These are phyloP conservation scores for Drosophila navojoa DNA, from an alignment of 1,140 invertebrate species.

Conservation along the genomic window DNA sequence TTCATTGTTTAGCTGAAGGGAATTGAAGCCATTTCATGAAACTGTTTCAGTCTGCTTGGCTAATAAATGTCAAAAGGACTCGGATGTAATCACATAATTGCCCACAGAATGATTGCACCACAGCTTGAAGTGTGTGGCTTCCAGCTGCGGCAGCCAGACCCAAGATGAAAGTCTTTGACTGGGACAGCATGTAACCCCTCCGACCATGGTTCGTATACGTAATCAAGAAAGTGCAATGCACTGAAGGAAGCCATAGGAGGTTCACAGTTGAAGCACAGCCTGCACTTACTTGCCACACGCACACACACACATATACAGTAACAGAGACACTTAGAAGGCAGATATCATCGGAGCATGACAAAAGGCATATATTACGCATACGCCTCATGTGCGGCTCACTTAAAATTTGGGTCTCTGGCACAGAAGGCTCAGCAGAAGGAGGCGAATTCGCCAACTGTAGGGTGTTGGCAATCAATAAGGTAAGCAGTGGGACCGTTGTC, in stretches of 20 bases:
- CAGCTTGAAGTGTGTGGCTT: conserved; percentile 6
- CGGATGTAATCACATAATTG: conserved; percentile 16
- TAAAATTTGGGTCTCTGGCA: conserved; percentile 67
- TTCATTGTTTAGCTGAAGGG: too few relatives aligned
- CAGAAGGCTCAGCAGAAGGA: conserved; percentile 28
- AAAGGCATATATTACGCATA: conserved; percentile 60
- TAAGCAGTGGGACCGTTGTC: conserved; percentile 62
- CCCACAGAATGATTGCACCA: background rate
- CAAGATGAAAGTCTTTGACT: background rate
- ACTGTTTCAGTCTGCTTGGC: background rate
- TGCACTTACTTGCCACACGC: conserved; percentile 18
- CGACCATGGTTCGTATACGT: conserved; percentile 24
- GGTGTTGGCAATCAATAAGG: conserved; percentile 65
- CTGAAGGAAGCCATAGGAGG: conserved; percentile 51
- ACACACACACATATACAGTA: conserved; percentile 6
- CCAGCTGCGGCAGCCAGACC: conserved; percentile 12
- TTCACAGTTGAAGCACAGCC: conserved; percentile 11
- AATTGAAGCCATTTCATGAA: too few relatives aligned
- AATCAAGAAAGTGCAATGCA: conserved; percentile 68
- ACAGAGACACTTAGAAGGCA: background rate
- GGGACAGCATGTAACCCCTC: background rate
- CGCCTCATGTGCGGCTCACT: conserved; percentile 32
- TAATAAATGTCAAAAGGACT: conserved; percentile 2
- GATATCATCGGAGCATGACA: conserved; percentile 47
- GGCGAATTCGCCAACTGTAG: conserved; percentile 18